Conservation (phyloP, 2,797 vertebrate genomes). For the Xerus rutilus region DNA sequence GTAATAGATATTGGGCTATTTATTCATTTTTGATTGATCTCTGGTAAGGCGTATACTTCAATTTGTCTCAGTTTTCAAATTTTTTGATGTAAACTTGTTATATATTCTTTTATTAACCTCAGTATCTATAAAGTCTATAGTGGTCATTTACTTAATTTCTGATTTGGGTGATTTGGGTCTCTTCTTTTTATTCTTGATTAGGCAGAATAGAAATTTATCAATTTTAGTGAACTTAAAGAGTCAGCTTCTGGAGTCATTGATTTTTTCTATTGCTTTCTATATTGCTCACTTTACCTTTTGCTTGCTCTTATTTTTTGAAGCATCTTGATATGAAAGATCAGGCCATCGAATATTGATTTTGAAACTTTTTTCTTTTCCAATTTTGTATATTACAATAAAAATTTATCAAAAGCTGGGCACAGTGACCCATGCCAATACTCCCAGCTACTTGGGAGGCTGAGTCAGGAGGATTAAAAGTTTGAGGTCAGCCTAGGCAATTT, state of each 20-base stretch:
- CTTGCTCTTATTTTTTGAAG: too few relatives aligned
- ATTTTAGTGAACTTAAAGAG: background rate
- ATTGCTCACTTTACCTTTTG: background rate
- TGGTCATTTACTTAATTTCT: background rate
- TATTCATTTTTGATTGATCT: background rate
- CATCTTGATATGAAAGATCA: background rate
- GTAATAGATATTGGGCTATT: background rate
- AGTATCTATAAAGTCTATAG: background rate
- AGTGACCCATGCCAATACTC: too few relatives aligned
- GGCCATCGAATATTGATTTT: background rate
- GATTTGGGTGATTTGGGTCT: background rate
- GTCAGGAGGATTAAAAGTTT: too few relatives aligned
- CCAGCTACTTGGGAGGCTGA: too few relatives aligned
- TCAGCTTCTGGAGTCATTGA: background rate
- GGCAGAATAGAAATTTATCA: background rate
- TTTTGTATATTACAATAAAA: background rate
- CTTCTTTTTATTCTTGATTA: too few relatives aligned
- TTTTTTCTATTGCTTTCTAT: background rate
- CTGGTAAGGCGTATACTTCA: background rate
- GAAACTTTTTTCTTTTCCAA: background rate
- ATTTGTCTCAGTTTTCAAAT: background rate
- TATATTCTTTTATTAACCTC: background rate
- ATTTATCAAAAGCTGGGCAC: too few relatives aligned
- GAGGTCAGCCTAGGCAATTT: too few relatives aligned
- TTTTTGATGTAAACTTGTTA: background rate